These are phyloP conservation scores for Dasypogon diadema DNA, from an alignment of 2,888 invertebrate species.

Conservation along the genomic window DNA sequence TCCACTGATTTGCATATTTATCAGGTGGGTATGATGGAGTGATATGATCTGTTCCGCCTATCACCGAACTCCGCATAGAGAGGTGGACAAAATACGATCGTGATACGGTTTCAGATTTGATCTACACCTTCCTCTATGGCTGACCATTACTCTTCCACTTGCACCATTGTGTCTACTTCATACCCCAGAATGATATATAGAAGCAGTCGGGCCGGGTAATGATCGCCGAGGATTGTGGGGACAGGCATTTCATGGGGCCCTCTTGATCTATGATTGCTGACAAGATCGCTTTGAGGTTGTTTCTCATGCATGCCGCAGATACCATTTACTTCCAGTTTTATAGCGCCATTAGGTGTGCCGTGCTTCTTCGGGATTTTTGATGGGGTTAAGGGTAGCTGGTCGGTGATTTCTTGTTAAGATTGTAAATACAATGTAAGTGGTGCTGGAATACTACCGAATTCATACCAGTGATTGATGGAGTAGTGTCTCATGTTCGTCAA, in stretches of 20 bases:
- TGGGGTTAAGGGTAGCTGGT: conserved; percentile 4
- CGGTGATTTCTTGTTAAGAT: conserved; percentile 6
- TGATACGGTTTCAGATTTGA: conserved; percentile 13
- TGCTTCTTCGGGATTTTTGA: conserved; percentile 15
- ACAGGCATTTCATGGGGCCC: background rate
- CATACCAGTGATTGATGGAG: background rate
- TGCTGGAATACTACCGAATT: background rate
- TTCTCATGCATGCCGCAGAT: background rate
- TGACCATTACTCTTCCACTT: conserved; percentile 38
- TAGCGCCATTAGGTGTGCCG: conserved; percentile 35
- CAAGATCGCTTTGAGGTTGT: conserved; percentile 14
- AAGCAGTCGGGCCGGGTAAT: background rate
- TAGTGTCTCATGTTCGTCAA: too few species aligned
- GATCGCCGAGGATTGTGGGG: background rate
- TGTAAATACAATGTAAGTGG: background rate
- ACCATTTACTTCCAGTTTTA: conserved; percentile 6
- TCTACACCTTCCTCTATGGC: conserved; percentile 37
- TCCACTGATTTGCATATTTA: conserved; percentile 45
- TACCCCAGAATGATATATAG: background rate
- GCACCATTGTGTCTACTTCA: conserved; percentile 36
- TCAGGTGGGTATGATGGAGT: conserved; percentile 4
- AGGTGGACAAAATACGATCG: conserved; percentile 37
- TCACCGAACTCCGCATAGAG: background rate
- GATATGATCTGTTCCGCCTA: conserved; percentile 8
- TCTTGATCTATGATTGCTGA: conserved; percentile 44